Evolutionary conservation across 35 echinoderm and acorn worm species (phyloP).

Genomic region (Antedon bifida): DNA sequence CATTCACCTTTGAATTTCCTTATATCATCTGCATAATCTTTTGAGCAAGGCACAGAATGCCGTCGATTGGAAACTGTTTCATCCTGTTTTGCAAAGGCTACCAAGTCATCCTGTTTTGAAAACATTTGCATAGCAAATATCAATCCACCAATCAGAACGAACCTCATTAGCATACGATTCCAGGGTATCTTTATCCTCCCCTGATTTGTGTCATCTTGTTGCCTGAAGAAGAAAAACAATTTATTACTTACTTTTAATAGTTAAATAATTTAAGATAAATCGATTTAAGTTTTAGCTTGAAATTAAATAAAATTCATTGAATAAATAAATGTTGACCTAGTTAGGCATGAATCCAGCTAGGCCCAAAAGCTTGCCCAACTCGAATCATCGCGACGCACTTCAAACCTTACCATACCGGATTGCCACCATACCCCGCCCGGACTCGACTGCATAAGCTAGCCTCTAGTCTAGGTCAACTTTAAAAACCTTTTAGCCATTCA

Average conservation of each 20-base stretch:
- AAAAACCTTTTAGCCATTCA: background rate
- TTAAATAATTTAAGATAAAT: background rate
- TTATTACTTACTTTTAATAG: no score
- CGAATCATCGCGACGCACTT: no score
- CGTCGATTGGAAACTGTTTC: background rate
- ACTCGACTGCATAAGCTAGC: no score
- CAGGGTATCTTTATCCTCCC: background rate
- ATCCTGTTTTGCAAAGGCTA: background rate
- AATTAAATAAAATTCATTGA: no score
- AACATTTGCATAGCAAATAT: background rate
- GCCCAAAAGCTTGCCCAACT: no score
- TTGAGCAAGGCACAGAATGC: background rate
- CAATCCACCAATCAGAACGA: background rate
- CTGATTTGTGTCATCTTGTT: background rate
- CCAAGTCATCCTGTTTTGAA: background rate
- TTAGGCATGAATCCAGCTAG: no score
- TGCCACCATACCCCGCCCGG: no score
- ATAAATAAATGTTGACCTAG: no score
- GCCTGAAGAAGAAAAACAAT: background rate
- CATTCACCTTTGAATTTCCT: background rate
- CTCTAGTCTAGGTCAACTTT: background rate
- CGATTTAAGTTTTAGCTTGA: no score
- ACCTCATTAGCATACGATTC: conserved; percentile 1
- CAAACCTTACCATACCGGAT: no score
- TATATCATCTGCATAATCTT: background rate